Evolutionary conservation across 2,113 vertebrate species (phyloP).

Genomic region (Coptodon bakossiorum): DNA sequence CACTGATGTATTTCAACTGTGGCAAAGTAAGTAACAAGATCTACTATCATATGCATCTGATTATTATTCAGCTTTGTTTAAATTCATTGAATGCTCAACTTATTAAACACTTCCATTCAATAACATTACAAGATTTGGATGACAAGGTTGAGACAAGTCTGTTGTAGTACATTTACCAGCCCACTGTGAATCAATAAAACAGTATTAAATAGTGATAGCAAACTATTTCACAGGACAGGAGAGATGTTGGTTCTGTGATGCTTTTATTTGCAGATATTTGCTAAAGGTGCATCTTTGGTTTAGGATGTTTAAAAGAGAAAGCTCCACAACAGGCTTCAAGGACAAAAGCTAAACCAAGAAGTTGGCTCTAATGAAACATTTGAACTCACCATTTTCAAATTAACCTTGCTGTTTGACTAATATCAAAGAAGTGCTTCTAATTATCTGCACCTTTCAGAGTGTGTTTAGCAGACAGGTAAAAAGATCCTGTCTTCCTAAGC

Average conservation of each 20-base stretch:
- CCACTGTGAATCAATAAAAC: not conserved
- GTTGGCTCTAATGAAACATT: not conserved
- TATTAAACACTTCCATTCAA: not conserved
- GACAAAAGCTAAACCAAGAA: not conserved
- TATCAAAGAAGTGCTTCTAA: not conserved
- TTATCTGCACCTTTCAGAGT: not conserved
- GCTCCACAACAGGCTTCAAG: slow-evolving; percentile 3
- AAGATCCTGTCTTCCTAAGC: not conserved
- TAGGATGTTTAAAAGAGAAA: not conserved
- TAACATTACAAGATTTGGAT: not conserved
- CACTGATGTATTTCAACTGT: not conserved
- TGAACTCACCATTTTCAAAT: not conserved
- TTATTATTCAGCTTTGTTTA: not conserved
- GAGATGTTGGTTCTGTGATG: not conserved
- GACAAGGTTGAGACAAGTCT: not conserved
- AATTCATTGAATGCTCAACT: not conserved
- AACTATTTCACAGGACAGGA: not conserved
- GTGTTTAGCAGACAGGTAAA: not conserved
- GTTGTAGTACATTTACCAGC: not conserved
- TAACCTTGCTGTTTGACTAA: not conserved
- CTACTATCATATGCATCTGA: not conserved
- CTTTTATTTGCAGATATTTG: slow-evolving; percentile 13
- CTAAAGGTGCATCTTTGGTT: not conserved
- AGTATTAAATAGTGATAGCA: not conserved
- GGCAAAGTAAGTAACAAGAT: not conserved